Conservation (phyloP, 2,113 vertebrate genomes). For the human region DNA sequence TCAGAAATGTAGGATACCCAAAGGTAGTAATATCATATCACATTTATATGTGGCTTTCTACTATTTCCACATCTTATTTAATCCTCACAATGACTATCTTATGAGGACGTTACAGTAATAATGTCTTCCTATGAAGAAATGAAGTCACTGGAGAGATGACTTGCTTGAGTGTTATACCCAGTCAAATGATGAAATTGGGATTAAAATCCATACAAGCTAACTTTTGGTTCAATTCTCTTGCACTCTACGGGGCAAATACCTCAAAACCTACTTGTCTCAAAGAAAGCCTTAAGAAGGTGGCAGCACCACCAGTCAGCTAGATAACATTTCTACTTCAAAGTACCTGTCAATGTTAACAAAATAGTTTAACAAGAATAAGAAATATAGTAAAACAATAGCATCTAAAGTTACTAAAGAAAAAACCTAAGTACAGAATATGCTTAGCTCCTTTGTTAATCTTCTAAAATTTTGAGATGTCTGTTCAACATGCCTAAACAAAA, state of each 20-base stretch:
- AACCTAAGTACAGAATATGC: constrained; percentile 18
- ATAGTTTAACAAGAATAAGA: neutral
- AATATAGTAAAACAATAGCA: neutral
- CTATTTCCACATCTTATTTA: constrained; percentile 30
- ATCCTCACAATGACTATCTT: neutral
- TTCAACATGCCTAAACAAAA: neutral
- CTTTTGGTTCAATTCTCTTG: neutral
- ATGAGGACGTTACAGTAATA: neutral
- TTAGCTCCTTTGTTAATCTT: constrained; percentile 21
- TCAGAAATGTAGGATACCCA: constrained; percentile 25
- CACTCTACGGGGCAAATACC: neutral
- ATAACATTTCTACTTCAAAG: constrained; percentile 35
- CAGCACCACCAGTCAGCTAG: neutral
- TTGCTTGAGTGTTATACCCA: neutral
- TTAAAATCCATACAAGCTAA: neutral
- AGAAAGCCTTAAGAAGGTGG: neutral
- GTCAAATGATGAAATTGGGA: neutral
- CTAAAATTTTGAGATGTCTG: neutral
- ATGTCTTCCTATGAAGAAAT: neutral
- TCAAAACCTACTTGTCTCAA: neutral
- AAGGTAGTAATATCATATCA: neutral
- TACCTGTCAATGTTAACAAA: neutral
- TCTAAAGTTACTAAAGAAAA: neutral
- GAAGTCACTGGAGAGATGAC: neutral
- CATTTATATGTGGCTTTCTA: neutral